phyloP scores from a whole-genome alignment of 1,140 invertebrate genomes.

The Varroa destructor region DNA sequence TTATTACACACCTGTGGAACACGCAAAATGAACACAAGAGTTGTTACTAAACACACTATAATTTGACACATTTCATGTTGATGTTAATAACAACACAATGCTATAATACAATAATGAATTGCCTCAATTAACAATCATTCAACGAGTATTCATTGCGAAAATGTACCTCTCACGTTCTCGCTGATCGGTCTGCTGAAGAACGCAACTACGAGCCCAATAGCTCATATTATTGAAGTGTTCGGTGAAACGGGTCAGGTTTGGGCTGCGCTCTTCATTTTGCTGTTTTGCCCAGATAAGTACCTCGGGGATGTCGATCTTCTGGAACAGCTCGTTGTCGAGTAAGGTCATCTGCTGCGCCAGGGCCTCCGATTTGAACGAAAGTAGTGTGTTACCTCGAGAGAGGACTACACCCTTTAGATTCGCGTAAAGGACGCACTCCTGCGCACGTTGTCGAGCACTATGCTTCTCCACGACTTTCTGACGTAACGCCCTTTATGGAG shows the following conservation, averaged over 20 bases:
- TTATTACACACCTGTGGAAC: slow-evolving; percentile 78
- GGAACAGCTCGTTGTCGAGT: slow-evolving; percentile 84
- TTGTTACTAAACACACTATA: slow-evolving; percentile 13
- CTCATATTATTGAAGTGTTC: slow-evolving; percentile 99
- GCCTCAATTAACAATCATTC: too few species aligned
- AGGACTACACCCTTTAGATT: slow-evolving; percentile 18
- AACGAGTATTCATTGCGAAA: too few species aligned
- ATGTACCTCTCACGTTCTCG: slow-evolving; percentile 24
- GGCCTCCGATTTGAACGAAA: slow-evolving; percentile 82
- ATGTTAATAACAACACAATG: too few species aligned
- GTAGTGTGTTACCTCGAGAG: slow-evolving; percentile 45
- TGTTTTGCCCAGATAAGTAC: slow-evolving; percentile 91
- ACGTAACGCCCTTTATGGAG: slow-evolving; percentile 54
- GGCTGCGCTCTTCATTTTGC: slow-evolving; percentile 88
- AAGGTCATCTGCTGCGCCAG: slow-evolving; percentile 97
- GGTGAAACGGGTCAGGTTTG: slow-evolving; percentile 89
- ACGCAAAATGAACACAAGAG: slow-evolving; percentile 47
- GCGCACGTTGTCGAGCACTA: slow-evolving; percentile 46
- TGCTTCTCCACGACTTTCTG: slow-evolving; percentile 82
- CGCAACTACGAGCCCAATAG: slow-evolving; percentile 55
- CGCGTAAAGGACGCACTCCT: slow-evolving; percentile 27
- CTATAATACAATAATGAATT: too few species aligned
- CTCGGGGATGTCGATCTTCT: slow-evolving; percentile 86
- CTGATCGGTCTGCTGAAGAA: slow-evolving; percentile 27
- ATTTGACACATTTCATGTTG: slow-evolving; percentile 17